These are phyloP conservation scores for Morus bassanus DNA, from an alignment of 2,797 vertebrate genomes.

Conservation along the genomic window DNA sequence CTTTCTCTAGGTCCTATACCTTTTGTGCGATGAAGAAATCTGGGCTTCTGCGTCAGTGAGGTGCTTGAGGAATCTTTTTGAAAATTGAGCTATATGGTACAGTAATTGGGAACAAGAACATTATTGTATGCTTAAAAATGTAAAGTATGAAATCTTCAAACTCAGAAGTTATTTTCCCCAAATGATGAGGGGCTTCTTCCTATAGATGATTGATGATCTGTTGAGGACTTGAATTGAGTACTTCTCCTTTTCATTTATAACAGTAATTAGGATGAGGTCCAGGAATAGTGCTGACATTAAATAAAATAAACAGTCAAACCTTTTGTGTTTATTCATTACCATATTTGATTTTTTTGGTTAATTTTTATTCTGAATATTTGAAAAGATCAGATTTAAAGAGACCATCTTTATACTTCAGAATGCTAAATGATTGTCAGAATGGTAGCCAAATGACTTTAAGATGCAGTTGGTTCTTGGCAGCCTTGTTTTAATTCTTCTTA, in stretches of 20 bases:
- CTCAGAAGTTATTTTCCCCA: background rate
- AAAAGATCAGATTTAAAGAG: background rate
- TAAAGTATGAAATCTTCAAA: background rate
- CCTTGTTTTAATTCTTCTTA: background rate
- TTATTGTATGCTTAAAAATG: background rate
- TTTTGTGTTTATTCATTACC: background rate
- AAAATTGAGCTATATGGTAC: background rate
- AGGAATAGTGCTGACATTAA: background rate
- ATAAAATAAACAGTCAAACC: background rate
- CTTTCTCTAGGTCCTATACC: background rate
- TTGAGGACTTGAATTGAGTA: background rate
- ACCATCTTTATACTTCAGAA: background rate
- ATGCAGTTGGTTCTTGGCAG: background rate
- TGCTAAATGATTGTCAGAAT: background rate
- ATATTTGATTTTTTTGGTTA: background rate
- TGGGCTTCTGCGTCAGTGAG: background rate
- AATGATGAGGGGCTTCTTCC: background rate
- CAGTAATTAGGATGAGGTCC: background rate
- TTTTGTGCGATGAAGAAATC: background rate
- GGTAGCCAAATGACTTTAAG: background rate
- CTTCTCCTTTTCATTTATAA: background rate
- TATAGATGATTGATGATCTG: background rate
- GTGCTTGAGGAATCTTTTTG: background rate
- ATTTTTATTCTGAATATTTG: background rate
- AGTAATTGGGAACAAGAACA: background rate